Evolutionary conservation across 1,140 invertebrate species (phyloP), one percentile per base, ranked within the genome.

Genomic region (Harpegnathos saltator): DNA sequence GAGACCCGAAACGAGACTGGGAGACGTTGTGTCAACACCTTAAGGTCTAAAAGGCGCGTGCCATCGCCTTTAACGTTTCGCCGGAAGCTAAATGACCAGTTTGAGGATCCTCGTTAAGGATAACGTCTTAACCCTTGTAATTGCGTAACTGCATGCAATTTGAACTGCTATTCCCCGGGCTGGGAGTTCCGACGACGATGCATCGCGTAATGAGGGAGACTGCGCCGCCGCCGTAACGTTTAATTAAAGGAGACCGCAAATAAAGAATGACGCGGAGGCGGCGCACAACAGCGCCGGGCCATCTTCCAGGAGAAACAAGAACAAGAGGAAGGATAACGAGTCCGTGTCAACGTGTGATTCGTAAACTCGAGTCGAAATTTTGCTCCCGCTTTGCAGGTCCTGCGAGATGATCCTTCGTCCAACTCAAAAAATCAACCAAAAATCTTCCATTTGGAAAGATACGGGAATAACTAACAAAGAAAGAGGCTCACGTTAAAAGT

Each of bases 51-150:
- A 68, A 69, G 54, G 54, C 72, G 81, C 59, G 61, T 74, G 38
- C 48, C 56, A 52, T 87, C 85, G 22, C 58, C 72, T 86, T 87
- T 87, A 87, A 86, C 62, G 12, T 66, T 82, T 83, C 17, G 65
- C 66, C 58, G 61, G 29, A 38, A 59, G n/a, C n/a, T 72, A 80
- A 71, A 85, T 82, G 29, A 78, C 54, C 44, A 52, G 54, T 59
- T 63, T 44, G 59, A 78, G 80, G 73, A 83, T 83, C 65, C 44
- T 74, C 66, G 72, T 83, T 86, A 83, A 33, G 62, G 81, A 66
- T 83, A 86, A 86, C 84, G 84, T 87, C 85, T 87, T 86, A 83
- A 87, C 65, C 73, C 59, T 72, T 68, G 84, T 87, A 87, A 87
- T 87, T 87, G 80, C 73, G 44, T 48, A 65, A 59, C 73, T 72